Evolutionary conservation across 1,140 invertebrate species (phyloP).

Genomic region (Drosophila erecta): DNA sequence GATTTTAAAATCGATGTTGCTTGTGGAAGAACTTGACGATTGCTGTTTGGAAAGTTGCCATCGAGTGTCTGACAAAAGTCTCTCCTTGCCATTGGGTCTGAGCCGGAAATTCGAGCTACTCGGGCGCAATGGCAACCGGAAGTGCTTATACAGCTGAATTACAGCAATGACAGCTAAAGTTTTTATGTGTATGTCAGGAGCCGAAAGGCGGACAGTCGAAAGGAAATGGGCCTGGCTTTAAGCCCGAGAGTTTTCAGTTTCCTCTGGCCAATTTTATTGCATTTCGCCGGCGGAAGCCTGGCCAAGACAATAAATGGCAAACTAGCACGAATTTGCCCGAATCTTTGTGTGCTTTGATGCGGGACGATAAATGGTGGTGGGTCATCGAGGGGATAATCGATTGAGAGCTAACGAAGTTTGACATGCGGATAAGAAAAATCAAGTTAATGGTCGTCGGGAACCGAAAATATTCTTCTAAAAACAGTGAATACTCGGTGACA

Average conservation of each 20-base stretch:
- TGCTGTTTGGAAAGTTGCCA: no score
- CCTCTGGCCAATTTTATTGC: constrained; percentile 54
- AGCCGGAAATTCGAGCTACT: constrained; percentile 45
- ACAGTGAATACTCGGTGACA: constrained; percentile 23
- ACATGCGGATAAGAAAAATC: constrained; percentile 37
- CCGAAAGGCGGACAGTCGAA: constrained; percentile 26
- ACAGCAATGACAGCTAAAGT: constrained; percentile 56
- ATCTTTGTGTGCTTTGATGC: constrained; percentile 1
- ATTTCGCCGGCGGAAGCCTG: constrained; percentile 46
- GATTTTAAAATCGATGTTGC: no score
- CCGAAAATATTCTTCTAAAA: not conserved
- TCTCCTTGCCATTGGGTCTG: constrained; percentile 12
- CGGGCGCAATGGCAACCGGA: constrained; percentile 60
- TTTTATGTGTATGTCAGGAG: constrained; percentile 61
- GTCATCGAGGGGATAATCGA: not conserved
- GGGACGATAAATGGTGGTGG: constrained; percentile 27
- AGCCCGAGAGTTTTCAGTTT: constrained; percentile 51
- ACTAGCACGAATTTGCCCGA: constrained; percentile 45
- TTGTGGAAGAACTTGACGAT: no score
- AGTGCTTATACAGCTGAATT: constrained; percentile 73
- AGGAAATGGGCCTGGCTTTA: constrained; percentile 34
- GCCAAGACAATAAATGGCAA: constrained; percentile 61
- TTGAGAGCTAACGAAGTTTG: constrained; percentile 15
- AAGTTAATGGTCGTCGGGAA: constrained; percentile 22
- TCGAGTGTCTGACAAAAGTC: no score